Percentiles rank a stretch among this genome's conserved stretches.
Conservation (phyloP, 2,888 invertebrate species). For the Xylota sylvarum region DNA sequence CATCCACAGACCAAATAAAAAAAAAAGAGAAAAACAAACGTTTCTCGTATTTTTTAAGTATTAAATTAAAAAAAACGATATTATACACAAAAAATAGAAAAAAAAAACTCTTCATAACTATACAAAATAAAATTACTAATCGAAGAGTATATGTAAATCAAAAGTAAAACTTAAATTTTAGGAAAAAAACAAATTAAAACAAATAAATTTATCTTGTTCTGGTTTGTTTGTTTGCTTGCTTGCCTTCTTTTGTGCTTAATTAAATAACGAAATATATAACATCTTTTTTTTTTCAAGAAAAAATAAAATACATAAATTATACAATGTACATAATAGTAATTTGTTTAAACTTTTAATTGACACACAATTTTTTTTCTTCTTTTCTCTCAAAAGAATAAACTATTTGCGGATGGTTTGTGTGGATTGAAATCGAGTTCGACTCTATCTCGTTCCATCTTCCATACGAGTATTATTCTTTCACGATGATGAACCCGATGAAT, state of each 20-base stretch:
- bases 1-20: constrained; percentile 27
- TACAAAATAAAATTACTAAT: constrained; percentile 40
- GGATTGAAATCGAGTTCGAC: constrained; percentile 58
- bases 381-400: constrained; percentile 2
- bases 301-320: constrained; percentile 50
- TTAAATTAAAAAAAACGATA: constrained; percentile 17
- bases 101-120: constrained; percentile 41
- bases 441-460: constrained; percentile 21
- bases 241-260: constrained; percentile 59
- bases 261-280: constrained; percentile 57
- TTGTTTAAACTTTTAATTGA: constrained; percentile 58
- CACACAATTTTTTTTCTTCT: constrained; percentile 49
- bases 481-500: constrained; percentile 74
- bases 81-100: constrained; percentile 30
- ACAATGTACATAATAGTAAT: constrained; percentile 46
- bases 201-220: constrained; percentile 8
- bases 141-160: background rate
- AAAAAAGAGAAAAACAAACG: constrained; percentile 5
- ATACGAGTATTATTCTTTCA: constrained; percentile 33
- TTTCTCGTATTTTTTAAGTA: constrained; percentile 17
- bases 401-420: constrained; percentile 26
- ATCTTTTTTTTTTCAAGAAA: background rate
- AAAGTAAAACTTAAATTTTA: constrained; percentile 25
- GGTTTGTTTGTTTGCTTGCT: constrained; percentile 67
- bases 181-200: constrained; percentile 12